phyloP scores from a whole-genome alignment of 2,113 vertebrate genomes.

The Triplophysa tibetana region DNA sequence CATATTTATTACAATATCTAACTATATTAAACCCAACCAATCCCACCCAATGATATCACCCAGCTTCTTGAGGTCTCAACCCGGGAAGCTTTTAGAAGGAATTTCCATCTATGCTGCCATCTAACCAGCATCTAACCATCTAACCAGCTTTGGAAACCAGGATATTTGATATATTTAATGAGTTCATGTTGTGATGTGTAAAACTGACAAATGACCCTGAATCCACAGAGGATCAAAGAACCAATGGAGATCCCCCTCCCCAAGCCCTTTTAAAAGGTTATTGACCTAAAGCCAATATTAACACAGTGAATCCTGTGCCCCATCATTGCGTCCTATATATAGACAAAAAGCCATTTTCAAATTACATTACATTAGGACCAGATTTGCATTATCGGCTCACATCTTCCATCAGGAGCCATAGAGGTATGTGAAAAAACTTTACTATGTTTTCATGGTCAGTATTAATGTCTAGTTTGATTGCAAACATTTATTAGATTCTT shows the following conservation, averaged over 20 bases:
- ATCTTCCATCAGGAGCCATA: background rate
- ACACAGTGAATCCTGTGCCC: constrained; percentile 40
- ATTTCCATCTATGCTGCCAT: no score
- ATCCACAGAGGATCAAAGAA: background rate
- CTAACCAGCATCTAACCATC: no score
- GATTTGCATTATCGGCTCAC: background rate
- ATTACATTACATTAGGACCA: background rate
- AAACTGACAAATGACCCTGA: constrained; percentile 16
- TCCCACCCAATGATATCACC: no score
- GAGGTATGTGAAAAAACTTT: background rate
- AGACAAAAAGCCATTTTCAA: background rate
- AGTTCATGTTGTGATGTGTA: background rate
- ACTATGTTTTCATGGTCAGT: no score
- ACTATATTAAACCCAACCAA: no score
- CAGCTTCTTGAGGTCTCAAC: no score
- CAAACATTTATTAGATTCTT: no score
- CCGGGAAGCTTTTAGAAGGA: no score
- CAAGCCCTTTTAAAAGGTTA: constrained; percentile 34
- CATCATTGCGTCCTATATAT: background rate
- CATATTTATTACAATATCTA: no score
- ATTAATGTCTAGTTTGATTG: background rate
- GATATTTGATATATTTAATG: no score
- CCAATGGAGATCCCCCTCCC: no score
- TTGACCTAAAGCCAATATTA: constrained; percentile 55
- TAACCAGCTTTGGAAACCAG: no score